These are phyloP conservation scores for Apodemia duryi DNA, from an alignment of 2,888 invertebrate genomes.

Conservation along the genomic window DNA sequence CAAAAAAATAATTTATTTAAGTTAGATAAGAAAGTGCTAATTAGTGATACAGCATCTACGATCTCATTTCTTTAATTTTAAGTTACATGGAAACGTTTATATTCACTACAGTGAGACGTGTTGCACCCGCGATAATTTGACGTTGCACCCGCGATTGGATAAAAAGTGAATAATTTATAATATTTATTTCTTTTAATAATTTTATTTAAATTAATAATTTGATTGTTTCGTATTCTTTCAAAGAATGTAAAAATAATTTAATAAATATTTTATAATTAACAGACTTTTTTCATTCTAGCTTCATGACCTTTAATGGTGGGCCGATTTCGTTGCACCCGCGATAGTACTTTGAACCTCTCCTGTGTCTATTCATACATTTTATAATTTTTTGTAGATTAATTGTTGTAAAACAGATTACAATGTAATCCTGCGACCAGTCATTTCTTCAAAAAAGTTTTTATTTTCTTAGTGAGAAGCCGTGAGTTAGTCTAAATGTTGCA, in stretches of 20 bases:
- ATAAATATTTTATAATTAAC: slow-evolving; percentile 1
- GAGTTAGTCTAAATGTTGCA: slow-evolving; percentile 4
- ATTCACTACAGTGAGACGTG: neutral
- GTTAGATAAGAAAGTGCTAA: too few relatives aligned
- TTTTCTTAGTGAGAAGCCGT: neutral
- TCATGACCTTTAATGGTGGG: slow-evolving; percentile 5
- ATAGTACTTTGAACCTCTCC: slow-evolving; percentile 1
- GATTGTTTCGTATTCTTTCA: neutral
- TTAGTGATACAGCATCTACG: too few relatives aligned
- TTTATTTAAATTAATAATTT: neutral
- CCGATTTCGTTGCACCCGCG: slow-evolving; percentile 13
- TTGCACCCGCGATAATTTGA: slow-evolving; percentile 12
- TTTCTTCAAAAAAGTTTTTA: neutral
- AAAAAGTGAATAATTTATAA: neutral
- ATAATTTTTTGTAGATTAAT: neutral
- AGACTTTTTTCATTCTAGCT: slow-evolving; percentile 3
- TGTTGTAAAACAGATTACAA: neutral
- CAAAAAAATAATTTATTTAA: neutral
- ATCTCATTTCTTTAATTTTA: too few relatives aligned
- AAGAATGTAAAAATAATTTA: neutral
- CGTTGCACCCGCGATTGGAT: slow-evolving; percentile 3
- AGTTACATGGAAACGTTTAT: neutral
- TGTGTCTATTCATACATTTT: neutral
- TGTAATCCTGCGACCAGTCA: neutral
- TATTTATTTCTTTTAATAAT: slow-evolving; percentile 10